phyloP scores from a whole-genome alignment of 2,113 vertebrate species.

The Ceyx margarethae region DNA sequence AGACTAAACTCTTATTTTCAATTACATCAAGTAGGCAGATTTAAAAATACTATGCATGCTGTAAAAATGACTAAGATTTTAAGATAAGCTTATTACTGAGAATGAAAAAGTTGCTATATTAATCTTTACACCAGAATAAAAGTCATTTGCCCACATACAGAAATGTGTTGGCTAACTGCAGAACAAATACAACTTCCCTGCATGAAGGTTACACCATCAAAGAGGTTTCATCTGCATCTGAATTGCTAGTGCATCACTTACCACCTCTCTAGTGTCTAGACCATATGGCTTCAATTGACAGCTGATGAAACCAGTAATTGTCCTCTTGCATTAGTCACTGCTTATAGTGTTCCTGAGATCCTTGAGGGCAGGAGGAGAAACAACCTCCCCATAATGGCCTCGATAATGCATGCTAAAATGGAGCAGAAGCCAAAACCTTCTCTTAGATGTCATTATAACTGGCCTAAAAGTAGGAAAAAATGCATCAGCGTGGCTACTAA shows the following conservation, averaged over 20 bases:
- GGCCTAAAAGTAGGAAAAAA: neutral
- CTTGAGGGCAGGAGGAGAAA: constrained; percentile 9
- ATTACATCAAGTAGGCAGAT: neutral
- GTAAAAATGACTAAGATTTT: neutral
- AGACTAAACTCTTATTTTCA: neutral
- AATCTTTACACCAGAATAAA: neutral
- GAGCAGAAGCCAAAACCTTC: neutral
- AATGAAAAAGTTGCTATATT: neutral
- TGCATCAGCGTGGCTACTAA: neutral
- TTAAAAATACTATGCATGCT: neutral
- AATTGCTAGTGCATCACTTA: constrained; percentile 34
- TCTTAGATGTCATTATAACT: neutral
- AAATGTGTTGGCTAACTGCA: neutral
- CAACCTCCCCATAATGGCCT: neutral
- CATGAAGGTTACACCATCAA: neutral
- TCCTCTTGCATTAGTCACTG: constrained; percentile 27
- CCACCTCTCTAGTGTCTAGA: constrained; percentile 1
- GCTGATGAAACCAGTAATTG: constrained; percentile 40
- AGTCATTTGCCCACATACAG: neutral
- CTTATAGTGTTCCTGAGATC: neutral
- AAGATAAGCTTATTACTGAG: neutral
- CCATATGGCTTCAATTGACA: constrained; percentile 55
- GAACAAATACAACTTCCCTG: neutral
- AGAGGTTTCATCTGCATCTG: neutral
- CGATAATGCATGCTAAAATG: neutral